Percentiles rank a stretch among this genome's conserved stretches.
Evolutionary conservation across 2,888 invertebrate species (phyloP).

Genomic region (Rhingia campestris): DNA sequence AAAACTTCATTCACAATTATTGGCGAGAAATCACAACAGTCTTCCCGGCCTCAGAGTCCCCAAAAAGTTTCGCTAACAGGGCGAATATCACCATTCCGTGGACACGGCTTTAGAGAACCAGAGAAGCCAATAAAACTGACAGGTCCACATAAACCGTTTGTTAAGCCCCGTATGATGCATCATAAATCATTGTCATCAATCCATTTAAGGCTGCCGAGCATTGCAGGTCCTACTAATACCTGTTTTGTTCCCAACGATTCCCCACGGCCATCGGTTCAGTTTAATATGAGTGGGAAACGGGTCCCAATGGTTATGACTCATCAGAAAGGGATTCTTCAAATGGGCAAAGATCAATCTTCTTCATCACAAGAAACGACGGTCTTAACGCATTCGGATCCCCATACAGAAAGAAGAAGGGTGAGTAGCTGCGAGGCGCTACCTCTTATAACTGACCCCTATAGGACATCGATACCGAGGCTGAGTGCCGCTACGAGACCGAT

Average conservation of each 20-base stretch:
- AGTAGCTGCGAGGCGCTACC: conserved; percentile 80
- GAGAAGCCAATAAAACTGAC: conserved; percentile 5
- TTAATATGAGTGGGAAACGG: conserved; percentile 80
- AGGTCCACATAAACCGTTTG: conserved; percentile 67
- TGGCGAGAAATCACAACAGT: conserved; percentile 84
- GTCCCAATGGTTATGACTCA: conserved; percentile 77
- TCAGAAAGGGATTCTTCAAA: conserved; percentile 80
- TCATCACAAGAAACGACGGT: conserved; percentile 78
- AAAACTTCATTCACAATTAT: conserved; percentile 89
- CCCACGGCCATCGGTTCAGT: conserved; percentile 81
- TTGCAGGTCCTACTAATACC: conserved; percentile 46
- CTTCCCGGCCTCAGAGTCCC: conserved; percentile 84
- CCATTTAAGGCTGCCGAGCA: conserved; percentile 76
- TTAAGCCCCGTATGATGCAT: conserved; percentile 75
- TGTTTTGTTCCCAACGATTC: conserved; percentile 78
- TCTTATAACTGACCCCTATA: conserved; percentile 78
- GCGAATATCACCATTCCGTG: conserved; percentile 86
- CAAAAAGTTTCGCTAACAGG: conserved; percentile 78
- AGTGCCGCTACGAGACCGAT: conserved; percentile 79
- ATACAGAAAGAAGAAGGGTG: conserved; percentile 75
- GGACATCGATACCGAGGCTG: conserved; percentile 79
- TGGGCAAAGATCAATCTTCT: conserved; percentile 77
- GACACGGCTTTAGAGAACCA: conserved; percentile 83
- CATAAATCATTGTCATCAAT: conserved; percentile 78
- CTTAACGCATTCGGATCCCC: conserved; percentile 18